phyloP scores from a whole-genome alignment of 1,140 invertebrate genomes.

The Zophobas atratus region DNA sequence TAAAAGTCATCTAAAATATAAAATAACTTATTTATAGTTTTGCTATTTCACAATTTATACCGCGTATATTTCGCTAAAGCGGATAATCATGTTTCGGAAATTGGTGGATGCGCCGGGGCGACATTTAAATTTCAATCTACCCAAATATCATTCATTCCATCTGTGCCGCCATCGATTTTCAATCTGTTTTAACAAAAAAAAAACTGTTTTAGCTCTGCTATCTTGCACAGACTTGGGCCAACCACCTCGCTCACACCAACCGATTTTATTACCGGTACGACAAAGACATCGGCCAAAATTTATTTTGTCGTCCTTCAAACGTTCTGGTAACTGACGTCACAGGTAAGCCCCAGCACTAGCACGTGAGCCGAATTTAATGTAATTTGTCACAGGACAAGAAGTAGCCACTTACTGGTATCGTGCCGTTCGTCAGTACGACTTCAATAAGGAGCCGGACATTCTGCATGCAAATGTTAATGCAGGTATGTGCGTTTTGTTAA shows the following conservation, averaged over 20 bases:
- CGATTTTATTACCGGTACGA: conserved; percentile 84
- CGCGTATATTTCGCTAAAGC: too few relatives aligned
- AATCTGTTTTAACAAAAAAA: not conserved
- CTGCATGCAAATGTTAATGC: conserved; percentile 84
- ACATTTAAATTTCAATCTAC: not conserved
- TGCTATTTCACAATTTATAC: too few relatives aligned
- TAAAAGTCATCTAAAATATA: too few relatives aligned
- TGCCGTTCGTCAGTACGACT: conserved; percentile 84
- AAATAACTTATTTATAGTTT: too few relatives aligned
- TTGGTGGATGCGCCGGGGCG: conserved; percentile 8
- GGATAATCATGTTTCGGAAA: not conserved
- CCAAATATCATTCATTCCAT: not conserved
- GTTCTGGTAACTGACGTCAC: conserved; percentile 77
- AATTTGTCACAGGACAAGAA: conserved; percentile 78
- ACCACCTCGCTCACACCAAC: conserved; percentile 85
- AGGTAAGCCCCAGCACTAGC: conserved; percentile 66
- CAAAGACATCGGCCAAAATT: conserved; percentile 82
- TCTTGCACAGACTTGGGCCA: conserved; percentile 88
- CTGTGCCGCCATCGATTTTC: too few relatives aligned
- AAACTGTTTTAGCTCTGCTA: conserved; percentile 77
- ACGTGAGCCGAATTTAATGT: not conserved
- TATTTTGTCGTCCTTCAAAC: conserved; percentile 81
- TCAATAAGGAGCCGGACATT: conserved; percentile 78
- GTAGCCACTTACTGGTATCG: conserved; percentile 91
- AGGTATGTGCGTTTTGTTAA: conserved; percentile 70